These are phyloP conservation scores for Sympetrum striolatum DNA, from an alignment of 2,888 invertebrate species.

Conservation along the genomic window DNA sequence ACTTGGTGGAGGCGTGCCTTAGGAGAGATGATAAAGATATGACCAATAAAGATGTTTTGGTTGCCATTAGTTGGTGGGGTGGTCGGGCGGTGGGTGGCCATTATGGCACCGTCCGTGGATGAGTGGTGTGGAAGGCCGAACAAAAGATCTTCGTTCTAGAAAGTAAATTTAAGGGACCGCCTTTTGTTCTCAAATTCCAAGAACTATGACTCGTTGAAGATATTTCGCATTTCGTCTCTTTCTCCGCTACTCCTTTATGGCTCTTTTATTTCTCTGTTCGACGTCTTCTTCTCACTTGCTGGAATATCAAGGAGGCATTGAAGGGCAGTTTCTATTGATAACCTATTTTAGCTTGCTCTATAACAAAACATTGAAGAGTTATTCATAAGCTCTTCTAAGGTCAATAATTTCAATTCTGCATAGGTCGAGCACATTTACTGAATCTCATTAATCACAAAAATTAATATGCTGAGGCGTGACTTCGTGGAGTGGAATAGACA, in stretches of 20 bases:
- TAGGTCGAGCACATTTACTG: no score
- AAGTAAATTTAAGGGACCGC: neutral
- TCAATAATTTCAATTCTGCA: no score
- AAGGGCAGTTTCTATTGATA: neutral
- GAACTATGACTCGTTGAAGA: neutral
- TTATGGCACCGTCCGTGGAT: conserved; percentile 4
- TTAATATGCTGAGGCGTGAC: no score
- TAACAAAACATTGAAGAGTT: neutral
- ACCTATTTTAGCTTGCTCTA: neutral
- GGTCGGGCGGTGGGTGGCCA: neutral
- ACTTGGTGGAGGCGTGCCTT: neutral
- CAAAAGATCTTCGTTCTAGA: neutral
- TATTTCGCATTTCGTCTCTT: neutral
- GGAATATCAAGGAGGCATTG: no score
- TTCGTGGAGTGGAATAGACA: no score
- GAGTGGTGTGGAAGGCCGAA: neutral
- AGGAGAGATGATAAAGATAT: conserved; percentile 8
- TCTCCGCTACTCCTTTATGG: neutral
- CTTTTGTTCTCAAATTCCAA: conserved; percentile 23
- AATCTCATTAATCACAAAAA: no score
- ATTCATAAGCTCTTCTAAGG: no score
- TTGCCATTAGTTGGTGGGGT: conserved; percentile 20
- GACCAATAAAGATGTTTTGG: conserved; percentile 41
- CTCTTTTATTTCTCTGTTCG: neutral
- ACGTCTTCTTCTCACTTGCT: neutral